Evolutionary conservation across 2,888 invertebrate genomes (phyloP).

Genomic region (Adela reaumurella): DNA sequence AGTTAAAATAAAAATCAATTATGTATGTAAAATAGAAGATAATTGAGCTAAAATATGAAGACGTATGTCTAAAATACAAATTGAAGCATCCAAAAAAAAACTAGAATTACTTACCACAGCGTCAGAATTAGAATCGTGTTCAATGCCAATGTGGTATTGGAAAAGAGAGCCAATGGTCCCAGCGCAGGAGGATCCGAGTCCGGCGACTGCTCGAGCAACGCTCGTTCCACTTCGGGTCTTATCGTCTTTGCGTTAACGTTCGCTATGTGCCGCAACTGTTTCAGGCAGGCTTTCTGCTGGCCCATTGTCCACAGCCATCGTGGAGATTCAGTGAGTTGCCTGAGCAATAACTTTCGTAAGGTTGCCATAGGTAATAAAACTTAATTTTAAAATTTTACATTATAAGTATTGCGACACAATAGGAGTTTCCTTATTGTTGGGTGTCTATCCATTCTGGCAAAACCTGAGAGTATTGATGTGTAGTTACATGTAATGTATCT

Average conservation of each 20-base stretch:
- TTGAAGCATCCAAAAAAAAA: slow-evolving; percentile 1
- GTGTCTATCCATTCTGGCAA: too few relatives aligned
- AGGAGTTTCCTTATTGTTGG: too few relatives aligned
- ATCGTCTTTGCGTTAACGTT: slow-evolving; percentile 47
- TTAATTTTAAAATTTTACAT: too few relatives aligned
- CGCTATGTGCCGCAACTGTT: slow-evolving; percentile 51
- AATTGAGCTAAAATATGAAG: neutral
- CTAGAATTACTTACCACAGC: slow-evolving; percentile 42
- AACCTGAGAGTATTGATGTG: too few relatives aligned
- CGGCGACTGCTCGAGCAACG: slow-evolving; percentile 19
- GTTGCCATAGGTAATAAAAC: too few relatives aligned
- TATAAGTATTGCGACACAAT: too few relatives aligned
- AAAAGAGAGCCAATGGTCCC: slow-evolving; percentile 55
- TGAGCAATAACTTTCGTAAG: too few relatives aligned
- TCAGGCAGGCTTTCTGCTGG: slow-evolving; percentile 40
- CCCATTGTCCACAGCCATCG: slow-evolving; percentile 59
- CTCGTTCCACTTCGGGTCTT: slow-evolving; percentile 30
- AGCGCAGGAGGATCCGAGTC: slow-evolving; percentile 31
- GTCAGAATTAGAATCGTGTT: slow-evolving; percentile 51
- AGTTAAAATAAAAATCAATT: too few relatives aligned
- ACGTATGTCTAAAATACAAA: slow-evolving; percentile 1
- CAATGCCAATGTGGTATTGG: slow-evolving; percentile 48
- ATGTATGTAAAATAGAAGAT: too few relatives aligned
- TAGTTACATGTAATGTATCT: neutral
- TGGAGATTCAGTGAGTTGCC: slow-evolving; percentile 62